Base-by-base conservation (phyloP, 2,888 invertebrate species). In the Mythimna loreyi region DNA sequence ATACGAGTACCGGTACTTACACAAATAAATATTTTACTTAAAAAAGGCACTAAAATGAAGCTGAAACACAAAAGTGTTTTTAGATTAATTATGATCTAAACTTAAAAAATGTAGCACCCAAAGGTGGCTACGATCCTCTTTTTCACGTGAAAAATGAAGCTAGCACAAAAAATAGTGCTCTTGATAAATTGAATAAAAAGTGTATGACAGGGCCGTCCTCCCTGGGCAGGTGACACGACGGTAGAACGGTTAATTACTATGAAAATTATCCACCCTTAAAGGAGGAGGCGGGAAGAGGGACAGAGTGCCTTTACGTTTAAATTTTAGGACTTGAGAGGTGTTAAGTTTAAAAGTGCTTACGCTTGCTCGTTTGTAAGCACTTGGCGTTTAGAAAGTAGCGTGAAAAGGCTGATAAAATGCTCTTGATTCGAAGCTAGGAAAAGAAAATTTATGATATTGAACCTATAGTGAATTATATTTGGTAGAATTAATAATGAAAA, bases 131-230 rank as follows among this genome's bases (percentile, higher is more conserved):
- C n/a, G 5, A 50, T 56, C 36, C 55, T 45, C 16, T 25, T 69
- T 73, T 78, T 61, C 59, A 30, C 28, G 52, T 62, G 57, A 70
- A 78, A 66, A 70, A 49, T 78, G 64, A 60, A 63, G 55, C 50
- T 43, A 21, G 52, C 2, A 47, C 69, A 74, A 68, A 81, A 79
- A 79, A 67, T 76, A 81, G 82, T 82, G 70, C 64, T 70, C 66
- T 68, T 69, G 65, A 80, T 82, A 81, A 81, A 81, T 82, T 72
- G 65, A 80, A 80, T 78, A 72, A 81, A 82, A 82, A 72, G 63
- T 64, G 56, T 61, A 74, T 68, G 82, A 71, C 67, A 52, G 52
- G 25, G 30, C 23, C 49, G 30, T 25, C 47, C 65, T 67, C 71
- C 45, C 67, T 23, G 52, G 61, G 67, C 80, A 82, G 81, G 82